These are phyloP conservation scores for Drosophila azteca DNA, from an alignment of 1,140 invertebrate genomes.

Conservation along the genomic window DNA sequence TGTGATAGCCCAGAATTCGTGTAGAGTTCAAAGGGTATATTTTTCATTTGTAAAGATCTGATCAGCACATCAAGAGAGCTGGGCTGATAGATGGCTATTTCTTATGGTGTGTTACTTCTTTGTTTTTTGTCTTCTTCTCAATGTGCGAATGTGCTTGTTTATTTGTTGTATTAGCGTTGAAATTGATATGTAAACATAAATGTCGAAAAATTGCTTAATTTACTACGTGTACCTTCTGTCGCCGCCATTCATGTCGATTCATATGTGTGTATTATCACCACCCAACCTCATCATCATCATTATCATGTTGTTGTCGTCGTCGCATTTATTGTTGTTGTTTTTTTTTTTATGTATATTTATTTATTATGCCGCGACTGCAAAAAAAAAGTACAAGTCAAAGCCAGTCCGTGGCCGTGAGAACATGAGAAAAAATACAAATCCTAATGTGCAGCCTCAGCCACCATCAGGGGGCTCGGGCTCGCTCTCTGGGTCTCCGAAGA, in stretches of 20 bases:
- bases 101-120: no score
- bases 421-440: slow-evolving; percentile 22
- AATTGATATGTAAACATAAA: background rate
- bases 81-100: no score
- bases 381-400: slow-evolving; percentile 23
- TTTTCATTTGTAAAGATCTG: background rate
- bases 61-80: no score
- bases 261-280: slow-evolving; percentile 28
- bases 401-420: slow-evolving; percentile 57
- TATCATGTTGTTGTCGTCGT: slow-evolving; percentile 44
- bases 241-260: slow-evolving; percentile 39
- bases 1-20: background rate
- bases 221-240: slow-evolving; percentile 10
- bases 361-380: slow-evolving; percentile 39
- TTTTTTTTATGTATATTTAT: slow-evolving; percentile 49
- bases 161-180: slow-evolving; percentile 15
- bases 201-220: slow-evolving; percentile 43
- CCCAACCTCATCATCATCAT: slow-evolving; percentile 29
- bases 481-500: background rate
- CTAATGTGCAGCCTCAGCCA: slow-evolving; percentile 18
- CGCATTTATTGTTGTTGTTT: slow-evolving; percentile 35
- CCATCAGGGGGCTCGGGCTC: background rate
- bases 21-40: slow-evolving; percentile 23
- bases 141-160: background rate
- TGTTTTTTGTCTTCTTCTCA: background rate